Conservation (phyloP, 2,113 vertebrate genomes). For the Apus apus region DNA sequence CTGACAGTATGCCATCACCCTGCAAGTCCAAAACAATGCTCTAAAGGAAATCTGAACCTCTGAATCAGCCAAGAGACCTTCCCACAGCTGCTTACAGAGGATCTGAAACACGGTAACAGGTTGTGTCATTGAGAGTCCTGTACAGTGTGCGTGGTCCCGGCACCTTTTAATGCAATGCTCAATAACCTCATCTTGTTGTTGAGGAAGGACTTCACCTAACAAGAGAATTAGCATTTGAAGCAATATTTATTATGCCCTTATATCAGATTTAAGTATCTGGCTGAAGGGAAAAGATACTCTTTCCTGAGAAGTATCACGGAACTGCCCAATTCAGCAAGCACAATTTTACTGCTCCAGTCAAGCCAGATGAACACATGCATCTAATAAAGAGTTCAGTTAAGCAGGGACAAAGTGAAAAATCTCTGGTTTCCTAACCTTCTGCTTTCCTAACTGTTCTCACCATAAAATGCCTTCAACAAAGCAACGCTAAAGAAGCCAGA, state of each 20-base stretch:
- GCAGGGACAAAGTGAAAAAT: not conserved
- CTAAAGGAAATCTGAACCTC: not conserved
- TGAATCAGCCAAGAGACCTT: not conserved
- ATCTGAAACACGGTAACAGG: not conserved
- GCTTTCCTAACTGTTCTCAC: not conserved
- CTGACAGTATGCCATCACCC: not conserved
- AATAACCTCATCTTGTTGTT: not conserved
- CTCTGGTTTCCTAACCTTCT: not conserved
- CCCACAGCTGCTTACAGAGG: not conserved
- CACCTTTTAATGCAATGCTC: not conserved
- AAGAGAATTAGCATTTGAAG: not conserved
- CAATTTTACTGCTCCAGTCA: not conserved
- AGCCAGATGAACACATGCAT: not conserved
- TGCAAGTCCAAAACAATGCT: not conserved
- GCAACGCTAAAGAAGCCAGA: not conserved
- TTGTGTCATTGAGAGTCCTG: not conserved
- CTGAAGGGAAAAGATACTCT: not conserved
- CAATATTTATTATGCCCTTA: not conserved
- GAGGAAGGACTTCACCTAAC: not conserved
- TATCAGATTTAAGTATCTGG: not conserved
- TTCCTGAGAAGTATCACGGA: not conserved
- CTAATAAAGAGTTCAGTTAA: not conserved
- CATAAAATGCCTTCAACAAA: not conserved
- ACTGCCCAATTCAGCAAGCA: not conserved
- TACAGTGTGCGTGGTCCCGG: rapidly evolving